Percentiles rank a stretch among this genome's conserved stretches.
Evolutionary conservation across 2,888 invertebrate genomes (phyloP).

Genomic region (Argynnis bischoffii): DNA sequence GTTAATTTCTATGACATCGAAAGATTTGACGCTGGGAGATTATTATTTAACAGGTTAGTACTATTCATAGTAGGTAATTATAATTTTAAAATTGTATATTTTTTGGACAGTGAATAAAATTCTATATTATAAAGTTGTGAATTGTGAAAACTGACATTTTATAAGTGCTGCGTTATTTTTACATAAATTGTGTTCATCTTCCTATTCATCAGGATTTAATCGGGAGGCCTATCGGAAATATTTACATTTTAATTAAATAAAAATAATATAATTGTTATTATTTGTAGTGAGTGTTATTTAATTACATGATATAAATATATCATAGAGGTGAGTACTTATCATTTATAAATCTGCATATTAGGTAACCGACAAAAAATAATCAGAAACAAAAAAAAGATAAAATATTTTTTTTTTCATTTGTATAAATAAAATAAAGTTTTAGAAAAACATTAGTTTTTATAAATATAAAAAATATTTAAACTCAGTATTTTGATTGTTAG

Average conservation of each 20-base stretch:
- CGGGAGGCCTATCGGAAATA: slow-evolving; percentile 12
- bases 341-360: slow-evolving; percentile 25
- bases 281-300: slow-evolving; percentile 26
- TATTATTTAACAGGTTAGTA: slow-evolving; percentile 13
- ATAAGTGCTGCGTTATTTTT: slow-evolving; percentile 1
- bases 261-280: slow-evolving; percentile 9
- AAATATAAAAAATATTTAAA: no score
- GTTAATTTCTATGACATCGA: background rate
- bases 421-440: background rate
- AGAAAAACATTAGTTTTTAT: background rate
- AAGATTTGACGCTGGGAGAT: background rate
- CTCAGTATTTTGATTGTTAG: no score
- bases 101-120: background rate
- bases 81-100: background rate
- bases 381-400: no score
- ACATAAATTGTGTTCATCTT: slow-evolving; percentile 3
- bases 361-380: background rate
- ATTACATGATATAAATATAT: background rate
- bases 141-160: background rate
- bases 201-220: background rate
- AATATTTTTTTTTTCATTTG: no score
- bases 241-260: slow-evolving; percentile 4
- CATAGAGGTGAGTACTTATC: slow-evolving; percentile 37
- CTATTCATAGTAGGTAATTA: background rate
- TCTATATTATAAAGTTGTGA: background rate